phyloP scores from a whole-genome alignment of 2,888 invertebrate genomes.

The Thumatha senex region DNA sequence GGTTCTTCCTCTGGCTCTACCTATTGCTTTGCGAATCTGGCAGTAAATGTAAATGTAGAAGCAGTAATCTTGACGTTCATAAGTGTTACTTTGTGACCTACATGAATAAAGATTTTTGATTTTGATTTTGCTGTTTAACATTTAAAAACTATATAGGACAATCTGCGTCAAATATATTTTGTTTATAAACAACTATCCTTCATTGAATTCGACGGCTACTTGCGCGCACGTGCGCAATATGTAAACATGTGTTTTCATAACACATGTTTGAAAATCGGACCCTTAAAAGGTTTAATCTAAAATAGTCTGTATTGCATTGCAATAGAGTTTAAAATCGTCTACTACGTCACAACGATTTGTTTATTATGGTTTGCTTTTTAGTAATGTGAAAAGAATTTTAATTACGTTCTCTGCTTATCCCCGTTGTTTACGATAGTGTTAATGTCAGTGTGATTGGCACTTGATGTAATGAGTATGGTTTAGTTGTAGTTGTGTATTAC shows the following conservation, averaged over 20 bases:
- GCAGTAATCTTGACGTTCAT: too few species aligned
- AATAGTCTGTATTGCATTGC: neutral
- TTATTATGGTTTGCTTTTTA: conserved; percentile 20
- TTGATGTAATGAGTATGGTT: conserved; percentile 10
- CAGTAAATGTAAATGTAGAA: too few species aligned
- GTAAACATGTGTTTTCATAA: conserved; percentile 22
- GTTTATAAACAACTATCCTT: neutral
- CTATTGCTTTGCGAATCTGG: too few species aligned
- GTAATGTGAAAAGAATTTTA: conserved; percentile 27
- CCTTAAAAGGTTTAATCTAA: conserved; percentile 4
- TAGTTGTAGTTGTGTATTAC: neutral
- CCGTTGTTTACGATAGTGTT: conserved; percentile 24
- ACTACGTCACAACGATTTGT: conserved; percentile 23
- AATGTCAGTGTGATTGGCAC: conserved; percentile 29
- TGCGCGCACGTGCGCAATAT: conserved; percentile 16
- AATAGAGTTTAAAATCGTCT: neutral
- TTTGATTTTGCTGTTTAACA: too few species aligned
- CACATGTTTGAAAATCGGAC: conserved; percentile 13
- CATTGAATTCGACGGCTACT: neutral
- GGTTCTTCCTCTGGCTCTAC: too few species aligned
- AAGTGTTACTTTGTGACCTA: too few species aligned
- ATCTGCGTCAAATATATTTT: neutral
- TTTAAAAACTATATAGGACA: too few species aligned
- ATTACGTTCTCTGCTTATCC: conserved; percentile 23
- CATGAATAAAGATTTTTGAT: too few species aligned